Percentiles rank a stretch among this genome's conserved stretches.
These are phyloP conservation scores for Gambusia yucatana DNA, from an alignment of 2,797 vertebrate genomes.

Conservation along the genomic window DNA sequence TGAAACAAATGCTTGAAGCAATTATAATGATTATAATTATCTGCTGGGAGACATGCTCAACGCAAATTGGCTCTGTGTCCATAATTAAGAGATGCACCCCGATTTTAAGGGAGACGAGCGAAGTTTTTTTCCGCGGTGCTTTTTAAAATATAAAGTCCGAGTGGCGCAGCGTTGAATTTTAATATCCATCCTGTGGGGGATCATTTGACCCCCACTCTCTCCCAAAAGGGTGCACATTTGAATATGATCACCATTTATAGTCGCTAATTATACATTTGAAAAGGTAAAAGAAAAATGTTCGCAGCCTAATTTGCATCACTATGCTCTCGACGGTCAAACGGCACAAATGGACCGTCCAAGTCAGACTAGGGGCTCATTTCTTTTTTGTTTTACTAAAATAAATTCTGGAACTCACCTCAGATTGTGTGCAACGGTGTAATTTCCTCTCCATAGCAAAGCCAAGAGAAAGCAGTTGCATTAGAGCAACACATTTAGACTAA, in stretches of 20 bases:
- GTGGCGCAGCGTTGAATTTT: conserved; percentile 45
- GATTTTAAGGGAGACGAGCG: conserved; percentile 33
- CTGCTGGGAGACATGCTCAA: conserved; percentile 73
- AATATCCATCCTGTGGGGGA: conserved; percentile 51
- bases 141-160: conserved; percentile 56
- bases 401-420: conserved; percentile 41
- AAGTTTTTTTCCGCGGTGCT: conserved; percentile 57
- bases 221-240: conserved; percentile 46
- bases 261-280: conserved; percentile 56
- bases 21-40: conserved; percentile 81
- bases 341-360: conserved; percentile 23
- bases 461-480: conserved; percentile 34
- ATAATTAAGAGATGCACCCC: conserved; percentile 75
- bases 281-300: conserved; percentile 33
- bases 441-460: conserved; percentile 28
- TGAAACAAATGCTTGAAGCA: conserved; percentile 78
- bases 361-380: conserved; percentile 25
- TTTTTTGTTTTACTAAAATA: conserved; percentile 13
- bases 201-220: conserved; percentile 55
- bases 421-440: conserved; percentile 49
- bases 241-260: conserved; percentile 55
- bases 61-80: conserved; percentile 75
- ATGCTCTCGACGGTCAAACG: conserved; percentile 22
- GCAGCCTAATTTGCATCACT: conserved; percentile 44
- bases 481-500: conserved; percentile 25